Evolutionary conservation across 2,113 vertebrate species (phyloP), one percentile per base, ranked within the genome.

Genomic region (Deroptyus accipitrinus): DNA sequence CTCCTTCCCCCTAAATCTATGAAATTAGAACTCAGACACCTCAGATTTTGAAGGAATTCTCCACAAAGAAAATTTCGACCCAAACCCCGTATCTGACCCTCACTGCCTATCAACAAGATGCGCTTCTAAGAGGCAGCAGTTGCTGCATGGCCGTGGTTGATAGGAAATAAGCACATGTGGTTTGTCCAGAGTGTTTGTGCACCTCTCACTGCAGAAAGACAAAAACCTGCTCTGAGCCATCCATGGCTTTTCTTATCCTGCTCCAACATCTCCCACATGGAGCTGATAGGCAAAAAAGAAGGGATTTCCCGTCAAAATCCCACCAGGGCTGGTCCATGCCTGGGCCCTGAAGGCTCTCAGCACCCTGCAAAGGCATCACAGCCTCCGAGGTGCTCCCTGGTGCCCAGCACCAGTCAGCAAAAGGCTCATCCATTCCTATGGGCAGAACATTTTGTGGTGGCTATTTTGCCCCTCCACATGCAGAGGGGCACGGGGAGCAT

Each of bases 11-110:
- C 44, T 1, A 0, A 8, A 74, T 16, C 24, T 12, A 2, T 1
- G 1, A 19, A 10, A 1, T 31, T 6, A 2, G 31, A 17, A 25
- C 35, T 37, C 31, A 1, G 42, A 8, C 28, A 31, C 30, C 85
- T 69, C 64, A 5, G 5, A 7, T 84, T 78, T 33, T 42, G 64
- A 24, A 35, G 33, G 57, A 59, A 24, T 59, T 59, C 57, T 59
- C 33, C 57, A 16, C 57, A 35, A 59, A n/a, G 57, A 49, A 64
- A 5, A 39, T 67, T 37, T 24, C 18, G 0, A 7, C 13, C 22
- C 28, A 44, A 70, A 51, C 3, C 10, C 30, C 5, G 4, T 0
- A 0, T 27, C 20, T 15, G 67, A 7, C 1, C 0, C 0, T 39
- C 35, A 9, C 61, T 0, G 2, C 0, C 6, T 2, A 19, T 4